These are phyloP conservation scores for Pachliopta kotzebuea DNA, from an alignment of 2,888 invertebrate species.

Conservation along the genomic window DNA sequence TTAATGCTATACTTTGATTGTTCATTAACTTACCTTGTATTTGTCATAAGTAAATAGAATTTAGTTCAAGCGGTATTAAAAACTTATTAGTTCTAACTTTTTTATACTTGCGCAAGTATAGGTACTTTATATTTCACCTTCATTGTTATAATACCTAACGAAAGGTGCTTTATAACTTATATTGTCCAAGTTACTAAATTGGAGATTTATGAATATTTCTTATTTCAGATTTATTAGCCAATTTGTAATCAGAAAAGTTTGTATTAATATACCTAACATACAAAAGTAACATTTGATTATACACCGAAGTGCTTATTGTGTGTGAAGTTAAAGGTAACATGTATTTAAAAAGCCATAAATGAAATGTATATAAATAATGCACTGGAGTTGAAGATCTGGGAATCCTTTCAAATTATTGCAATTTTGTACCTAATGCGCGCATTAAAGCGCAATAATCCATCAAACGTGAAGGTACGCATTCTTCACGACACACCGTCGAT, in stretches of 20 bases:
- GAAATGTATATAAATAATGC: constrained; percentile 10
- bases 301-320: background rate
- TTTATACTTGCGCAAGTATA: no score
- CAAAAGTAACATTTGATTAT: background rate
- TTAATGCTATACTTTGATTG: no score
- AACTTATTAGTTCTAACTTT: no score
- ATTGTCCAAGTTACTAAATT: no score
- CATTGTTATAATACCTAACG: no score
- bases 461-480: constrained; percentile 30
- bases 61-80: no score
- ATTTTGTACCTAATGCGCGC: constrained; percentile 12
- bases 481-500: constrained; percentile 24
- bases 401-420: constrained; percentile 27
- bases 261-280: background rate
- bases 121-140: no score
- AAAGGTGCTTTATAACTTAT: no score
- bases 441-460: constrained; percentile 32
- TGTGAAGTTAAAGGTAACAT: constrained; percentile 8
- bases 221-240: no score
- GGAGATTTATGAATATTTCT: no score
- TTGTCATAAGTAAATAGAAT: no score
- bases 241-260: background rate
- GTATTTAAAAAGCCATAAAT: constrained; percentile 24
- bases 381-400: constrained; percentile 16
- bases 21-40: no score